These are phyloP conservation scores for Mus spretus DNA, from an alignment of 2,797 vertebrate genomes.

Conservation along the genomic window DNA sequence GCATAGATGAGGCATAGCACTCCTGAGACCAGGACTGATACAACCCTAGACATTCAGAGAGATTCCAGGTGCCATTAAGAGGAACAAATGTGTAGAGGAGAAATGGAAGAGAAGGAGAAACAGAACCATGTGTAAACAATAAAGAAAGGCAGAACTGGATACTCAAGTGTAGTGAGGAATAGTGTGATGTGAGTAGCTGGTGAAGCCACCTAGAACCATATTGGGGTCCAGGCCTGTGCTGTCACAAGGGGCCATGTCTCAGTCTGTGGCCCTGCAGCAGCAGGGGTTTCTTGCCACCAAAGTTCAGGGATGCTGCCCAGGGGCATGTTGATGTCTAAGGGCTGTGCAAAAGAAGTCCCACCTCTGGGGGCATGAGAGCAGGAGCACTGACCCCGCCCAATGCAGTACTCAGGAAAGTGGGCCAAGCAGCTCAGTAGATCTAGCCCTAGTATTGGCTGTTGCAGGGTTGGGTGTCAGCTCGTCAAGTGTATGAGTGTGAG, in stretches of 20 bases:
- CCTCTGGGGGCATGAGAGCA: background rate
- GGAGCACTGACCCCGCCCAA: background rate
- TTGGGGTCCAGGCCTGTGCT: background rate
- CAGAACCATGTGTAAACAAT: background rate
- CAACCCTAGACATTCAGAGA: background rate
- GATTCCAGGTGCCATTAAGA: background rate
- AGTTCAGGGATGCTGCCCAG: background rate
- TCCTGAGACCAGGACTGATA: background rate
- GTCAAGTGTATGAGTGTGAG: background rate
- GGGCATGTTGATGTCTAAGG: background rate
- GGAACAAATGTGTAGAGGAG: background rate
- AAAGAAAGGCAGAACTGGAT: background rate
- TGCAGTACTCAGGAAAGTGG: background rate
- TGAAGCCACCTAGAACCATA: background rate
- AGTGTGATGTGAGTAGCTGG: background rate
- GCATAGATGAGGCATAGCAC: background rate
- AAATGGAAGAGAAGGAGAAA: background rate
- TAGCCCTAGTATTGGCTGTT: background rate
- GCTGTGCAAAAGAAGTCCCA: background rate
- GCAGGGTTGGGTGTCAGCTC: background rate
- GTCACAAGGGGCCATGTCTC: background rate
- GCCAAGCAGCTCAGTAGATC: background rate
- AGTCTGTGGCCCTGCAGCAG: background rate
- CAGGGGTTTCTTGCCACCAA: background rate
- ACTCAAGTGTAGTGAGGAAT: background rate